These are phyloP conservation scores for Oryzias curvinotus DNA, from an alignment of 2,113 vertebrate genomes.

Conservation along the genomic window DNA sequence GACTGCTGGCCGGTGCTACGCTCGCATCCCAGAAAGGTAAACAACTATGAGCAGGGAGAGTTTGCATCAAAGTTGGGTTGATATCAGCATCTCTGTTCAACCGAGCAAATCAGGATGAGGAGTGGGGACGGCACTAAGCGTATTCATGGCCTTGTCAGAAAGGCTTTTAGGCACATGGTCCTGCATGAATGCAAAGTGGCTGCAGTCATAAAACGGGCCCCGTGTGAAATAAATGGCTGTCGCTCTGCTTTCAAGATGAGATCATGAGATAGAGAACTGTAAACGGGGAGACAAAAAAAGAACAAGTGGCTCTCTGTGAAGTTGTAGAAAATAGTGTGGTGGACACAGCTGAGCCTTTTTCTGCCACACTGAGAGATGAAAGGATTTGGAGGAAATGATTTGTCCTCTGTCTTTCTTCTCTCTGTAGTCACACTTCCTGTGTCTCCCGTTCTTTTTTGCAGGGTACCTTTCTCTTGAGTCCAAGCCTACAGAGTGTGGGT, in stretches of 20 bases:
- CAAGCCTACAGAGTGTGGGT: too few species aligned
- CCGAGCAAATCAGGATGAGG: constrained; percentile 57
- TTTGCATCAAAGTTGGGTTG: constrained; percentile 57
- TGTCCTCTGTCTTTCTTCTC: constrained; percentile 35
- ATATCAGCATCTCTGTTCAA: constrained; percentile 64
- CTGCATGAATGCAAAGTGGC: constrained; percentile 62
- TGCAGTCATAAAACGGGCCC: constrained; percentile 64
- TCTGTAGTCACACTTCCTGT: neutral
- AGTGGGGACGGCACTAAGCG: constrained; percentile 60
- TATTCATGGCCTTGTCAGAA: constrained; percentile 73
- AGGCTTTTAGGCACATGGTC: constrained; percentile 63
- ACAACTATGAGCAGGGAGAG: constrained; percentile 34
- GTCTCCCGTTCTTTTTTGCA: neutral
- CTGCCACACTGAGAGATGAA: constrained; percentile 52
- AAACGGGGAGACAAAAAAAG: constrained; percentile 4
- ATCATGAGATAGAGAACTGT: neutral
- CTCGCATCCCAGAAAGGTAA: constrained; percentile 21
- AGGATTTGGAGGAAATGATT: constrained; percentile 55
- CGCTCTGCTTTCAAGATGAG: constrained; percentile 43
- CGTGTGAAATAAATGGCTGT: constrained; percentile 74
- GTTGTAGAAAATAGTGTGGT: constrained; percentile 31
- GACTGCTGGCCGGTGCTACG: constrained; percentile 1
- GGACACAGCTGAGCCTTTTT: constrained; percentile 39
- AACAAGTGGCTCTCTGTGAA: constrained; percentile 55
- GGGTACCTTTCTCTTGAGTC: too few species aligned